Base-by-base conservation (phyloP, 2,113 vertebrate species). In the Arothron firmamentum region DNA sequence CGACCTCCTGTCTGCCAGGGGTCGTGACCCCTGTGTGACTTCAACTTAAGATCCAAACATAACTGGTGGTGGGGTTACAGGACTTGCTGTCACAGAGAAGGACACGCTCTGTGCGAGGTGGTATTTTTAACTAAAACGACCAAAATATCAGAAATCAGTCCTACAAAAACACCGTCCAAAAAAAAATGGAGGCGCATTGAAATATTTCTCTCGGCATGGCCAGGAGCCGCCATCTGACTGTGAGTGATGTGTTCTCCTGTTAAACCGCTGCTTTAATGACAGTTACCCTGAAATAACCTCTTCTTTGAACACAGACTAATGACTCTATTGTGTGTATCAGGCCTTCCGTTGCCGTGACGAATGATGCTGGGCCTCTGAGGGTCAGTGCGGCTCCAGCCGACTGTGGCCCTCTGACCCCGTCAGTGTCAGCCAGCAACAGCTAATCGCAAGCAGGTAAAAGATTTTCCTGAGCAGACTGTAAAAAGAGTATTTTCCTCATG, bases 31-130 rank as follows among this genome's bases (percentile, higher is more conserved):
- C 72, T 20, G 41, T 3, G 48, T 67, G 81, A 85, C 75, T 70
- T 66, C 57, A 41, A 56, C 56, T 61, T 23, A 18, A 13, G 56
- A 66, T 78, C 79, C 66, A 80, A 84, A 85, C 82, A 78, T 71
- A 78, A 70, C 69, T 62, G 1, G 7, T 4, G 41, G 63, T 54
- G 62, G 72, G 17, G 28, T 9, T 12, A 42, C 15, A 47, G 17
- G 56, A 65, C 68, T 53, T 52, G 52, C 62, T 6, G n/a, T 14
- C 43, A 67, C 14, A 47, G 50, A 7, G 43, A 67, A 48, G 17
- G 54, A 52, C 17, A 46, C 31, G 2, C 11, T 52, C 54, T 62
- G 67, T 49, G 19, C 2, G 23, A 0, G 1, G 51, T 23, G 52
- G 28, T 81, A 75, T 83, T 80, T 78, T 76, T 83, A 72, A 73